Conservation (phyloP, 2,888 invertebrate species). For the Isotomurus palustris region DNA sequence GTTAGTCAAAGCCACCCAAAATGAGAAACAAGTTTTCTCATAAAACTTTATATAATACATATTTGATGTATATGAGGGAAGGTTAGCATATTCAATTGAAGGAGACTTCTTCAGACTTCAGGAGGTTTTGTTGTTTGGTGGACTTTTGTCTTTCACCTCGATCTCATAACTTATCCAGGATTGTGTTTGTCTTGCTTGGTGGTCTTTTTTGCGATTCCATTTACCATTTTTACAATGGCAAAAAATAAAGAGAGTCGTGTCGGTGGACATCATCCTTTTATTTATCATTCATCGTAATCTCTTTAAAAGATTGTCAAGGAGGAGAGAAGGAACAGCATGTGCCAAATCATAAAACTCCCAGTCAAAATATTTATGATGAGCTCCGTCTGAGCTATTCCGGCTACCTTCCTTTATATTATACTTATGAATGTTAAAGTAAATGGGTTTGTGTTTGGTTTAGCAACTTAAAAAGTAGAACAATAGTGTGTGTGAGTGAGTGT, state of each 20-base stretch:
- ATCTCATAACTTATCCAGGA: not conserved
- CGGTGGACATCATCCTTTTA: not conserved
- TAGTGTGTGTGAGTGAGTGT: too few relatives aligned
- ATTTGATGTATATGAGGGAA: too few relatives aligned
- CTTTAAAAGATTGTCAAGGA: not conserved
- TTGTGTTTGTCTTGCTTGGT: slow-evolving; percentile 10
- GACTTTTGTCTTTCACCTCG: not conserved
- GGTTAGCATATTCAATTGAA: slow-evolving; percentile 6
- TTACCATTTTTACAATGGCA: slow-evolving; percentile 1
- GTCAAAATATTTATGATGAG: slow-evolving; percentile 16
- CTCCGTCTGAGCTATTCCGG: too few relatives aligned
- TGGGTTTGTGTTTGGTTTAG: not conserved
- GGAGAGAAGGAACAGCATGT: slow-evolving; percentile 4
- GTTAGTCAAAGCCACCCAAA: not conserved
- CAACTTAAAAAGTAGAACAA: not conserved
- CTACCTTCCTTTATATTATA: too few relatives aligned
- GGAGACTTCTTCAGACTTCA: not conserved
- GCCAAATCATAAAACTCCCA: slow-evolving; percentile 13
- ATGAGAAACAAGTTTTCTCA: slow-evolving; percentile 1
- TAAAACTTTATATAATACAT: not conserved
- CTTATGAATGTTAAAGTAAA: not conserved
- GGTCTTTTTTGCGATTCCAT: slow-evolving; percentile 14
- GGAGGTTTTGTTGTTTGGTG: not conserved
- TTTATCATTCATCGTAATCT: not conserved
- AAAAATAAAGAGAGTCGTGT: too few relatives aligned